A percentile compares a stretch with the other conserved stretches of the same genome.
These are phyloP conservation scores for Drosophila varians DNA, from an alignment of 1,140 invertebrate genomes.

Conservation along the genomic window DNA sequence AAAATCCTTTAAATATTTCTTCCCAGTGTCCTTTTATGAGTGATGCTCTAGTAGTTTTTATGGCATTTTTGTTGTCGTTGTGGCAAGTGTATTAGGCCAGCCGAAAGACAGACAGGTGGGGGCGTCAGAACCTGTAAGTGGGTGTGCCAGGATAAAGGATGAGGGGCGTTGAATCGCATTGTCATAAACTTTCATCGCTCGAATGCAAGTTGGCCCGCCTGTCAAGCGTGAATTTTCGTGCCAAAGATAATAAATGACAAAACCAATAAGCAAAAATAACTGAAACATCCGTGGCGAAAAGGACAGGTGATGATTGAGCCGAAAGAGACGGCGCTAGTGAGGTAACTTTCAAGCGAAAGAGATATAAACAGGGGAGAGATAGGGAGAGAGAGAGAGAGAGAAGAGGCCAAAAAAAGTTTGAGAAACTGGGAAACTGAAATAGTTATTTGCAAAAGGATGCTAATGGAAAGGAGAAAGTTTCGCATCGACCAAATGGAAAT, in stretches of 20 bases:
- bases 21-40: too few relatives aligned
- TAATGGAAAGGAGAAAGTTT: slow-evolving; percentile 18
- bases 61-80: too few relatives aligned
- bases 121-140: slow-evolving; percentile 7
- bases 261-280: slow-evolving; percentile 52
- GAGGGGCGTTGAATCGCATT: slow-evolving; percentile 42
- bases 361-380: too few relatives aligned
- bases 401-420: slow-evolving; percentile 3
- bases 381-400: background rate
- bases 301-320: slow-evolving; percentile 2
- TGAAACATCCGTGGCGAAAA: slow-evolving; percentile 3
- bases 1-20: too few relatives aligned
- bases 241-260: slow-evolving; percentile 60
- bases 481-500: background rate
- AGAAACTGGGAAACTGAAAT: background rate
- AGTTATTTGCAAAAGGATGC: slow-evolving; percentile 7
- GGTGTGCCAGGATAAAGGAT: slow-evolving; percentile 28
- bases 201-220: slow-evolving; percentile 25
- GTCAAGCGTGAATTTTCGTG: slow-evolving; percentile 68
- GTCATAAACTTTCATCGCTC: slow-evolving; percentile 69
- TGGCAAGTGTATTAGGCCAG: too few relatives aligned
- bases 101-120: background rate
- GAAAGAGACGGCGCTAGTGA: background rate
- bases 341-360: slow-evolving; percentile 2
- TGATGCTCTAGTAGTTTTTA: background rate